Evolutionary conservation across 2,797 vertebrate genomes (phyloP), one percentile per base, ranked within the genome.

Genomic region (Sebastolobus alascanus): DNA sequence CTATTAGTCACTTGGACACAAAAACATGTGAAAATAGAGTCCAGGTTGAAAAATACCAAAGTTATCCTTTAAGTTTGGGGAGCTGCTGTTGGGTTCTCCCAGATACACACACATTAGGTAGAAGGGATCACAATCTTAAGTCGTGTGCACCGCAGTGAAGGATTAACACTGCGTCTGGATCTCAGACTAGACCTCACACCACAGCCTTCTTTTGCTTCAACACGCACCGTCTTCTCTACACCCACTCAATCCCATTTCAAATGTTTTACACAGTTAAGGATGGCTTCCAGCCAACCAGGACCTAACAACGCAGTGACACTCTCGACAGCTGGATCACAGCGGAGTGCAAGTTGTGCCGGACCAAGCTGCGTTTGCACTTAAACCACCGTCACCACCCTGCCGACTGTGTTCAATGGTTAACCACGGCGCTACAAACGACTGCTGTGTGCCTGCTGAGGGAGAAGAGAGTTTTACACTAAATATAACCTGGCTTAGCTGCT

Each of bases 341-440:
- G 66, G 67, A 87, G 82, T 69, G 58, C 68, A 77, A 86, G 81
- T 52, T 72, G 67, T 59, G 55, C 67, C 10, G 52, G 80, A 85
- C 87, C 82, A 66, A 86, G 83, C 85, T 84, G 68, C 67, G 67
- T 85, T 88, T 87, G 74, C 89, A 80, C 71, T 85, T 16, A 82
- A 80, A 79, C 83, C 78, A 56, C 87, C 73, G 33, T 82, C 87
- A 87, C 83, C 84, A 64, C 78, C 80, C 77, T 70, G 82, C 73
- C 63, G 65, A 68, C 84, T 73, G 74, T 78, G 85, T 89, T 91
- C 80, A 90, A 83, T 84, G 90, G 93, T 91, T 91, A 90, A 94
- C 92, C 92, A 82, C 87, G 11, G 84, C 13, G 67, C 76, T 84
- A 79, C 82, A 80, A 89, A 89, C 84, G 83, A 81, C 80, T 79